Evolutionary conservation across 53 echinoderm and acorn worm species (phyloP).

Genomic region (Crossaster papposus): DNA sequence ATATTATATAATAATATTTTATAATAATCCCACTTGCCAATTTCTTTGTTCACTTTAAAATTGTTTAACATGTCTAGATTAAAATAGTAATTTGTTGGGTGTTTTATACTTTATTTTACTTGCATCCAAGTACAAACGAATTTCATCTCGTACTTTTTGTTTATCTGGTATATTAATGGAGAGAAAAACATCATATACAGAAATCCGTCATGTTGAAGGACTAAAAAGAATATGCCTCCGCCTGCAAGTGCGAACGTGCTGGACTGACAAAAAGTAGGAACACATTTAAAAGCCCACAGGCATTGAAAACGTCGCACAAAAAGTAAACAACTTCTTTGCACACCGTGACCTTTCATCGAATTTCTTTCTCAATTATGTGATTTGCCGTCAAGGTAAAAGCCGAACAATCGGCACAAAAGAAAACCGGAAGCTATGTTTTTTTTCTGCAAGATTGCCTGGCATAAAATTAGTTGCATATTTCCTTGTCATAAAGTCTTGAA

Average conservation of each 20-base stretch:
- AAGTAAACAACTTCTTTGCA: neutral
- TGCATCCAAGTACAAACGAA: too few relatives aligned
- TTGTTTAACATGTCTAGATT: too few relatives aligned
- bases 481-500: too few relatives aligned
- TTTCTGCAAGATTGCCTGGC: neutral
- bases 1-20: too few relatives aligned
- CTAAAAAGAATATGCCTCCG: neutral
- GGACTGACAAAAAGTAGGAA: neutral
- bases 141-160: too few relatives aligned
- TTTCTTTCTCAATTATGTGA: neutral
- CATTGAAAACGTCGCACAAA: neutral
- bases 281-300: neutral
- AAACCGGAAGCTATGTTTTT: constrained; percentile 27
- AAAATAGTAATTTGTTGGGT: too few relatives aligned
- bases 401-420: neutral
- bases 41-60: too few relatives aligned
- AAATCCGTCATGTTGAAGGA: neutral
- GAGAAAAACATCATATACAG: neutral
- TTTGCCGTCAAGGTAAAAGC: constrained; percentile 1
- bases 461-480: neutral
- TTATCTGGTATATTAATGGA: too few relatives aligned
- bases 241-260: neutral
- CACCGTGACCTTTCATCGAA: neutral
- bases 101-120: too few relatives aligned
- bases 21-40: too few relatives aligned